A percentile compares a stretch with the other conserved stretches of the same genome.
These are phyloP conservation scores for Phortica okadai DNA, from an alignment of 2,888 invertebrate species.

Conservation along the genomic window DNA sequence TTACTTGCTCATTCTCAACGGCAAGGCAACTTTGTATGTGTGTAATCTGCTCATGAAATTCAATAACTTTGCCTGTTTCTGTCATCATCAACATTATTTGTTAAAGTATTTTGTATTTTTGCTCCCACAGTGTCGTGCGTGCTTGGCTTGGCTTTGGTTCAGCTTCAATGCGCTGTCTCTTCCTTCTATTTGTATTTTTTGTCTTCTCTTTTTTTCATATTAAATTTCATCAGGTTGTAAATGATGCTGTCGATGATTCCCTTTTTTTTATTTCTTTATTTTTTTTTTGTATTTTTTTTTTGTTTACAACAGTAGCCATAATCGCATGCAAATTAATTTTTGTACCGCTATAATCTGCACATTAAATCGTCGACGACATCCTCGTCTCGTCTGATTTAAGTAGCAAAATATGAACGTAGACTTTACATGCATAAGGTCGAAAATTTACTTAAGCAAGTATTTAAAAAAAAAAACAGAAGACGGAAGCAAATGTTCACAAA, in stretches of 20 bases:
- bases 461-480: background rate
- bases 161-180: conserved; percentile 1
- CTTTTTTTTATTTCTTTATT: conserved; percentile 1
- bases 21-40: background rate
- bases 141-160: background rate
- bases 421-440: background rate
- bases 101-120: background rate
- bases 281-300: background rate
- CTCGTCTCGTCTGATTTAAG: conserved; percentile 1
- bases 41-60: conserved; percentile 20
- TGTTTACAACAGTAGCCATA: background rate
- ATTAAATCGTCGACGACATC: background rate
- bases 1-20: conserved; percentile 4
- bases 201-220: background rate
- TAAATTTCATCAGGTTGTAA: conserved; percentile 25
- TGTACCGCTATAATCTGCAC: conserved; percentile 13
- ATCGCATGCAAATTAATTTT: conserved; percentile 22
- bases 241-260: conserved; percentile 15
- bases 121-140: background rate
- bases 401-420: background rate
- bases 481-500: background rate
- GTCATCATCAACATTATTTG: conserved; percentile 11
- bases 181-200: background rate
- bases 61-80: conserved; percentile 24
- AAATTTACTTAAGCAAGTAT: background rate